Conservation (phyloP, 2,797 vertebrate genomes). For the Esox lucius region DNA sequence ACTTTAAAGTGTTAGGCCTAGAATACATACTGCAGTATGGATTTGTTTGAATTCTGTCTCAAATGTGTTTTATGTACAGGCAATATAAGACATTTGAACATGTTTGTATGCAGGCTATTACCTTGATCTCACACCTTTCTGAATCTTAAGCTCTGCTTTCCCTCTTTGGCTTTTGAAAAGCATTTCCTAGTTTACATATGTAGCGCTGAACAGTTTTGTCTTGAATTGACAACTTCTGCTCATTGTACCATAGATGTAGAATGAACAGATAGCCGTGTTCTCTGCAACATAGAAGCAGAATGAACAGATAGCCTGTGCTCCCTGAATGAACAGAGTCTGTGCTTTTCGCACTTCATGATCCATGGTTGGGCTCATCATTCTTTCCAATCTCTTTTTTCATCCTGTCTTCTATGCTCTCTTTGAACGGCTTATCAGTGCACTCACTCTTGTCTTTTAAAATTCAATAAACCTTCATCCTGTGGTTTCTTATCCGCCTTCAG, state of each 20-base stretch:
- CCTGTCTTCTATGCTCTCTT: not conserved
- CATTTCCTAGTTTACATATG: conserved; percentile 2
- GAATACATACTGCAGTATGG: no score
- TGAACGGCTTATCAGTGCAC: not conserved
- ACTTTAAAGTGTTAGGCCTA: no score
- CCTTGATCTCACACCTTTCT: conserved; percentile 39
- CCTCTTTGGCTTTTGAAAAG: not conserved
- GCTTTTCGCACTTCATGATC: conserved; percentile 20
- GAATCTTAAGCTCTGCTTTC: conserved; percentile 30
- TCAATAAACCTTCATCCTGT: not conserved
- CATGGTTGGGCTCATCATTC: not conserved
- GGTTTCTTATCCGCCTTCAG: conserved; percentile 4
- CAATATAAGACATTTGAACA: no score
- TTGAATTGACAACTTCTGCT: no score
- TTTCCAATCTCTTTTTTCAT: not conserved
- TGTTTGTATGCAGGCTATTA: conserved; percentile 31
- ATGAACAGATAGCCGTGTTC: no score
- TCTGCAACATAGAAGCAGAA: no score
- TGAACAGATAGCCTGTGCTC: not conserved
- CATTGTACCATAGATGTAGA: no score
- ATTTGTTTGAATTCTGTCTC: no score
- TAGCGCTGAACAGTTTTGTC: no score
- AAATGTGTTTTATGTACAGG: no score
- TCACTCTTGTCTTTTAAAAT: not conserved
- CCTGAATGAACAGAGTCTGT: conserved; percentile 7